Evolutionary conservation across 1,140 invertebrate species (phyloP).

Genomic region (Sitophilus oryzae): DNA sequence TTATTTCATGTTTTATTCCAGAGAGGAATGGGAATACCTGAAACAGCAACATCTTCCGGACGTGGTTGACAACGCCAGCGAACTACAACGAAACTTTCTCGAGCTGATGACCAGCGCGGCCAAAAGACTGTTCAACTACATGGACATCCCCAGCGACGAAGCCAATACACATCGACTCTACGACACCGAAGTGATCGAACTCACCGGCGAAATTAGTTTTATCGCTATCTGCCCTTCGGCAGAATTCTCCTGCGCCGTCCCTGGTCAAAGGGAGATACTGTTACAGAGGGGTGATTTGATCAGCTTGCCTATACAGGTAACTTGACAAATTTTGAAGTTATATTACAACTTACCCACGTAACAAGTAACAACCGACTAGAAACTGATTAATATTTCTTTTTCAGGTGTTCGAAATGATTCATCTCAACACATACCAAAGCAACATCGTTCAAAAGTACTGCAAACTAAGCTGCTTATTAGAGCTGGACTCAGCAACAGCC

Average conservation of each 20-base stretch:
- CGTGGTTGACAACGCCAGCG: slow-evolving; percentile 50
- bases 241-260: slow-evolving; percentile 84
- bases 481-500: slow-evolving; percentile 85
- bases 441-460: slow-evolving; percentile 85
- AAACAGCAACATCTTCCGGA: slow-evolving; percentile 50
- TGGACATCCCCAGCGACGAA: slow-evolving; percentile 68
- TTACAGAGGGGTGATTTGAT: slow-evolving; percentile 74
- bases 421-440: slow-evolving; percentile 83
- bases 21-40: slow-evolving; percentile 86
- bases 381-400: slow-evolving; percentile 2
- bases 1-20: too few species aligned
- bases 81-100: slow-evolving; percentile 73
- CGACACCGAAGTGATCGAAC: slow-evolving; percentile 85
- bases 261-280: slow-evolving; percentile 76
- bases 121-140: slow-evolving; percentile 67
- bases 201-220: slow-evolving; percentile 81
- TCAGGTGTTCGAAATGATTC: slow-evolving; percentile 85
- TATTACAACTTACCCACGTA: too few species aligned
- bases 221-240: slow-evolving; percentile 83
- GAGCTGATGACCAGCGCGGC: slow-evolving; percentile 65
- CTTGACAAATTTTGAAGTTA: background rate
- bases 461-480: slow-evolving; percentile 83
- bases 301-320: slow-evolving; percentile 71
- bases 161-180: slow-evolving; percentile 72
- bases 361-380: too few species aligned